Percentiles rank a stretch among this genome's conserved stretches.
phyloP scores from a whole-genome alignment of 2,888 invertebrate genomes.

The Apoda limacodes region DNA sequence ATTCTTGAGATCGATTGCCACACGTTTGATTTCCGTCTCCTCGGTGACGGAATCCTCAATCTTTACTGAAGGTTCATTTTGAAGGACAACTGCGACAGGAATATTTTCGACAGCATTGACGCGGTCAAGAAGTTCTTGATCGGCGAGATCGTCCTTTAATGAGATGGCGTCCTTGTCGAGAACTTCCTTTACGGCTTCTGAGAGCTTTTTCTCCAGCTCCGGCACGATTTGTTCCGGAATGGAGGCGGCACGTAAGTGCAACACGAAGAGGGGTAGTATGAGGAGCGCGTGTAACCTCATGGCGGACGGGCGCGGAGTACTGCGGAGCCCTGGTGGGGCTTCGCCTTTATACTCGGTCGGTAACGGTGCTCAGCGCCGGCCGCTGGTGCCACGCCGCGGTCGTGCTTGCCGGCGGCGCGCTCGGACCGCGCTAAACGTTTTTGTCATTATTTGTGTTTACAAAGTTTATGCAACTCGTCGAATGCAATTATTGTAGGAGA shows the following conservation, averaged over 20 bases:
- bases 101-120: constrained; percentile 31
- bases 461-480: no score
- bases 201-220: constrained; percentile 26
- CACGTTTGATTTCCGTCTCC: constrained; percentile 29
- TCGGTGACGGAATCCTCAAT: constrained; percentile 25
- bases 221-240: constrained; percentile 25
- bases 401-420: constrained; percentile 29
- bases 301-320: constrained; percentile 35
- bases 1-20: constrained; percentile 39
- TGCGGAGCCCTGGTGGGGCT: constrained; percentile 30
- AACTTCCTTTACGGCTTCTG: constrained; percentile 24
- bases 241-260: constrained; percentile 40
- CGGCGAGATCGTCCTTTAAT: constrained; percentile 27
- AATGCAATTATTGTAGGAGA: no score
- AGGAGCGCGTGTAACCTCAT: constrained; percentile 51
- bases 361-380: constrained; percentile 47
- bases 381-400: constrained; percentile 18
- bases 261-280: constrained; percentile 35
- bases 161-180: constrained; percentile 24
- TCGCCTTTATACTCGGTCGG: constrained; percentile 45
- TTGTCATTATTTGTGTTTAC: constrained; percentile 45
- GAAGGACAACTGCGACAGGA: constrained; percentile 44
- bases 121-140: constrained; percentile 33
- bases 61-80: constrained; percentile 26
- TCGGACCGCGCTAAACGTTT: constrained; percentile 40